Base-by-base conservation (phyloP, 2,113 vertebrate genomes). In the Oxyruncus cristatus region DNA sequence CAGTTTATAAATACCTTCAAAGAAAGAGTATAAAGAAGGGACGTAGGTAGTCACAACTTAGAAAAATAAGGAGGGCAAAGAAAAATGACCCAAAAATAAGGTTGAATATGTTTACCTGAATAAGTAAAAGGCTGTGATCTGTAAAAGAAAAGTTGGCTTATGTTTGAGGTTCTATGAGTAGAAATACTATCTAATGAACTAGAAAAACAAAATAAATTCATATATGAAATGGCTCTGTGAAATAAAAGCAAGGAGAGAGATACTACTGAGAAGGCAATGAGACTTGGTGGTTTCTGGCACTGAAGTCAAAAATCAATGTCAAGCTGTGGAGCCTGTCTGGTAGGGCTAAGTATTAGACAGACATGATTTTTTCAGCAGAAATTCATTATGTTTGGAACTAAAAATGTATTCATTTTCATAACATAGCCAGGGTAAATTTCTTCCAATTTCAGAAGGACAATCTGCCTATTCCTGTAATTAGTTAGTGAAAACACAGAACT, bases 1-100 rank as follows among this genome's bases (percentile, higher is more conserved):
- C n/a, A 85, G 56, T 71, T 93, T 97, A 96, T 91, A 97, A 96
- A 97, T 97, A 89, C 32, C 68, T 86, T 89, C 55, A 67, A 95
- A 94, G 92, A 92, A 94, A 92, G 44, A 82, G 67, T 88, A 89
- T 83, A 93, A 95, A 92, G 70, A 94, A 92, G 78, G 71, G 37
- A 83, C 66, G 27, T 93, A 93, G 80, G 88, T 93, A 97, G 87
- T 95, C 81, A 94, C 63, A 95, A 37, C 53, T 94, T 90, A 74
- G 74, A 83, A 37, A 81, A 93, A 62, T 72, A 77, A 42, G 73
- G 70, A 95, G 44, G 72, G 81, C 83, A 95, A 94, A 92, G 76
- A 88, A 84, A 94, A 97, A 50, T 77, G 14, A 92, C 92, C 47
- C 80, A 77, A 93, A 98, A 96, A 89, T 94, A 95, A 92, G 66